Percentiles rank a stretch among this genome's conserved stretches.
Evolutionary conservation across 2,888 invertebrate species (phyloP).

Genomic region (Coremacera marginata): DNA sequence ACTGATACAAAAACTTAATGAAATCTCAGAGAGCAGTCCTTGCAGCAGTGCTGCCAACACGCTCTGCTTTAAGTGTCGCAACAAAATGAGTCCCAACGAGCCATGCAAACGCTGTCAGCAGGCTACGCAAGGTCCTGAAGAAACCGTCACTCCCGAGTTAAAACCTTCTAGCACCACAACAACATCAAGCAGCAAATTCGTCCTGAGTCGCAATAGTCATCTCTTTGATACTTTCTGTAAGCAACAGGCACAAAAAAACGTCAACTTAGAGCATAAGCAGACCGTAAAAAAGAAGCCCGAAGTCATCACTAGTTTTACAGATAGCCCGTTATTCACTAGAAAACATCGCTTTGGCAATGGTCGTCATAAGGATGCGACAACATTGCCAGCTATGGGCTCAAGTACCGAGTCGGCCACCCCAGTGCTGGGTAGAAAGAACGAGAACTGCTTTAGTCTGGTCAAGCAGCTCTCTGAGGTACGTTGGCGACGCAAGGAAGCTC

Average conservation of each 20-base stretch:
- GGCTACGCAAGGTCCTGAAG: constrained; percentile 22
- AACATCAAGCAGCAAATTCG: constrained; percentile 20
- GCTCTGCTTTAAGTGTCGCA: constrained; percentile 60
- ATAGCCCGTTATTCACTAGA: constrained; percentile 69
- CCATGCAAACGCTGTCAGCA: constrained; percentile 62
- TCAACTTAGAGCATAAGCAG: constrained; percentile 3
- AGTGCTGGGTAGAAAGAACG: constrained; percentile 63
- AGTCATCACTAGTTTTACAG: constrained; percentile 69
- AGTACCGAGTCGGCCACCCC: constrained; percentile 64
- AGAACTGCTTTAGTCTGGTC: constrained; percentile 67
- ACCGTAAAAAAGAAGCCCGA: constrained; percentile 66
- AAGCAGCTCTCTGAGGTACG: constrained; percentile 68
- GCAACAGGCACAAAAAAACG: constrained; percentile 37
- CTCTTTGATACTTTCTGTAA: constrained; percentile 39
- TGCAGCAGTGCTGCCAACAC: constrained; percentile 58
- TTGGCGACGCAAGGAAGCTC: constrained; percentile 65
- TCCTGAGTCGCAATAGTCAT: constrained; percentile 27
- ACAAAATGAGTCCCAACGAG: constrained; percentile 57
- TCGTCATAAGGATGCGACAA: constrained; percentile 56
- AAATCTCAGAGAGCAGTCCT: constrained; percentile 64
- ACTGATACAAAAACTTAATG: constrained; percentile 62
- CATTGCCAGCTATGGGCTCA: constrained; percentile 45
- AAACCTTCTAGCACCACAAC: not conserved
- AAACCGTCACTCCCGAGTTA: constrained; percentile 23
- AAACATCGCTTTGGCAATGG: constrained; percentile 68